Base-by-base conservation (phyloP, 1,140 invertebrate species). In the Orchestia grillus region DNA sequence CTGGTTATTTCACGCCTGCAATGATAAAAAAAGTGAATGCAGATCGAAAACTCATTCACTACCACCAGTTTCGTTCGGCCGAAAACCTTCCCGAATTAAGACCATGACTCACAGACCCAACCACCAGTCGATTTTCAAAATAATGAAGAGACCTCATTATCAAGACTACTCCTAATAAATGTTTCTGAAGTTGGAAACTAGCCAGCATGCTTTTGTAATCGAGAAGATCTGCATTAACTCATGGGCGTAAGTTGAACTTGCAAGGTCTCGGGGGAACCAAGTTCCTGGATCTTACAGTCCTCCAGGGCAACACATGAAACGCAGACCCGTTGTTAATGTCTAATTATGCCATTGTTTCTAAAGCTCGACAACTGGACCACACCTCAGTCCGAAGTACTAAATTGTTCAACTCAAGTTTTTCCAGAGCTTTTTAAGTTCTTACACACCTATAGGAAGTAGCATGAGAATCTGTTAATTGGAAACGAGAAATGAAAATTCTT, bases 181-280 rank as follows among this genome's bases (percentile, higher is more conserved):
- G 44, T 94, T 45, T 44, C 92, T 94, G n/a, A 94, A 94, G 92
- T 94, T 94, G 44, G 92, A 47, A 94, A 94, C 92, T 44, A 94
- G 44, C 44, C 11, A 94, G 92, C 92, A 45, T 44, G 92, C 92
- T 44, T 8, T 40, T 94, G 92, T 47, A 94, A 94, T 94, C 92
- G 92, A 94, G 92, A 94, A 94, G 92, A 94, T 94, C 92, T 94
- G 92, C 92, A 47, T 94, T 94, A 94, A 94, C 92, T 94, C 92
- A 94, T 94, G 92, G 92, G 47, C 92, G 43, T 94, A 94, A 94
- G 43, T 94, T 94, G 36, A 94, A 94, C 92, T 94, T 94, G 92
- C 92, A 94, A 94, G 92, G 92, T 94, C 92, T 94, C 92, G 11
- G 92, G 11, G 92, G 92, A 94, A 94, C 44, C 41, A 94, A 94